These are phyloP conservation scores for Punctoribates punctum DNA, from an alignment of 2,888 invertebrate species.

Conservation along the genomic window DNA sequence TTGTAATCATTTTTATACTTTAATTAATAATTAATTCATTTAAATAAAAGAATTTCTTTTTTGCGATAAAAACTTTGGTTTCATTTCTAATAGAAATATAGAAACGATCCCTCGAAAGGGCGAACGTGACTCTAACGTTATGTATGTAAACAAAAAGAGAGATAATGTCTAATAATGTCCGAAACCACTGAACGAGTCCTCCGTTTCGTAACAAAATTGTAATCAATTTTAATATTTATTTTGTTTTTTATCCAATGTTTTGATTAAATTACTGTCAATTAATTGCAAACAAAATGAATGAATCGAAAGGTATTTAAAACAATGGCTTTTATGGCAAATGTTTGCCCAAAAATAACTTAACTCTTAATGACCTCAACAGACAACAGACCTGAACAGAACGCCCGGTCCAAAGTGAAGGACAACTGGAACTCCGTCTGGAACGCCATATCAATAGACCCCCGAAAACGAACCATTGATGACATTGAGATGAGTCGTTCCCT, in stretches of 20 bases:
- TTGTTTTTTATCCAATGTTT: background rate
- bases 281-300: background rate
- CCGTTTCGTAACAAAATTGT: no score
- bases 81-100: no score
- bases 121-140: no score
- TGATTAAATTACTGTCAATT: background rate
- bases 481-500: background rate
- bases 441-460: no score
- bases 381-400: background rate
- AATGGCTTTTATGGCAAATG: background rate
- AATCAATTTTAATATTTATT: no score
- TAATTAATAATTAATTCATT: slow-evolving; percentile 10
- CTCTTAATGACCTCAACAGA: background rate
- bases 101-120: no score
- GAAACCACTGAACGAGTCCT: no score
- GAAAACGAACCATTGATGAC: no score
- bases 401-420: slow-evolving; percentile 5
- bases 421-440: background rate
- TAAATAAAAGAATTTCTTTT: background rate
- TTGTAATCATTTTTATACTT: no score
- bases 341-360: background rate
- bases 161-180: no score
- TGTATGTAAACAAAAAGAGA: no score
- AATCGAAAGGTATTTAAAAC: background rate
- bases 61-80: no score